Base-by-base conservation (phyloP, 1,140 invertebrate genomes). In the Bicyclus anynana region DNA sequence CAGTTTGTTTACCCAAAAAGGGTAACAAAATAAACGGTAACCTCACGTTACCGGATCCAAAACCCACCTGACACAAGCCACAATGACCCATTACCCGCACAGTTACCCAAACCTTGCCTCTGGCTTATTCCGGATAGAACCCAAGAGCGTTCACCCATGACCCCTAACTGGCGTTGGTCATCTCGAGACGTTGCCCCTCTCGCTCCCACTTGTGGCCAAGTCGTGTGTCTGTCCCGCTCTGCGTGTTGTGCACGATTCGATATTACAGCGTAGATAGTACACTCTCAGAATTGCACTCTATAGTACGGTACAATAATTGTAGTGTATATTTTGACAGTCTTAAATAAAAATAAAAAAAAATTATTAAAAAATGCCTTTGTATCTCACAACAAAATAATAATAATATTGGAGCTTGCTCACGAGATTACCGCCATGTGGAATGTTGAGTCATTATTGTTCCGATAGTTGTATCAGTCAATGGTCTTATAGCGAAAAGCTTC, bases 111-210 rank as follows among this genome's bases (percentile, higher is more conserved):
- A 59, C 57, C 57, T 59, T 59, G 57, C 57, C 57, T 53, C 21
- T 59, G 50, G 57, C 57, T 59, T 53, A 59, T 59, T 53, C 49
- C 48, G 57, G 53, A 59, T 50, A 59, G 57, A 53, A 77, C 65
- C 76, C 64, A 58, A 72, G 79, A 82, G 74, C 79, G 64, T 82
- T 82, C 77, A 82, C 79, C 79, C 77, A 64, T 82, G 79, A 82
- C 79, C 79, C 63, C 76, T 76, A 72, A 75, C 67, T 77, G 63
- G 63, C 64, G 71, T 71, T 82, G 79, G 79, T 80, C 79, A 82
- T 79, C 78, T 77, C 62, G 69, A 74, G 70, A 77, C 68, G 69
- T 54, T 18, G 23, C 29, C 54, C 29, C 48, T 78, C 72, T 56
- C 59, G 3, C 29, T 74, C 68, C n/a, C 57, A 55, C 62, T 9